Evolutionary conservation across 2,888 invertebrate genomes (phyloP).

Genomic region (Chamaedrilus cognettii): DNA sequence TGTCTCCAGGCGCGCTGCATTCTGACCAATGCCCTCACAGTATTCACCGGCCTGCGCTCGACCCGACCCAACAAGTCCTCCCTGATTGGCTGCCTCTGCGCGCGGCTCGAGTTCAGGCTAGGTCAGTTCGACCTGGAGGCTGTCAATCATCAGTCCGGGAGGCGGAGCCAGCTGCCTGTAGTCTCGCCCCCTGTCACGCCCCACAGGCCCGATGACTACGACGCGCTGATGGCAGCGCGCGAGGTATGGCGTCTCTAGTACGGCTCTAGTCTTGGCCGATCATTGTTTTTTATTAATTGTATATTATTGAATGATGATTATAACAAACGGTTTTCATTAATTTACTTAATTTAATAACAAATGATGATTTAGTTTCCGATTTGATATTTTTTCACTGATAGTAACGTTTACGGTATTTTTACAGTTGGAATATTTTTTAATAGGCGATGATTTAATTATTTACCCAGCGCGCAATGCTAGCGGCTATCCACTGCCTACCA

Average conservation of each 20-base stretch:
- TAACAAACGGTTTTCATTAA: background rate
- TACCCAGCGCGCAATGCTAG: no score
- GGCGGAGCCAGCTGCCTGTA: no score
- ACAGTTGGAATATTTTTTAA: background rate
- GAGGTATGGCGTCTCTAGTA: background rate
- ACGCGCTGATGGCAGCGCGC: background rate
- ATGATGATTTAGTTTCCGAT: background rate
- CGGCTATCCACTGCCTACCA: no score
- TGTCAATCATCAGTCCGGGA: background rate
- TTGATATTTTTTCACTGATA: background rate
- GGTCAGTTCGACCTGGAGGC: background rate
- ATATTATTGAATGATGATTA: no score
- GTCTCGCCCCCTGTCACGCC: no score
- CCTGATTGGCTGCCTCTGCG: slow-evolving; percentile 45
- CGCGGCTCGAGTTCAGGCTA: slow-evolving; percentile 47
- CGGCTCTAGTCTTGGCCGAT: no score
- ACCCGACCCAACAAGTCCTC: slow-evolving; percentile 48
- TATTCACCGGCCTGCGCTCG: slow-evolving; percentile 45
- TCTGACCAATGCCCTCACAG: slow-evolving; percentile 46
- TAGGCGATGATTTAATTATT: background rate
- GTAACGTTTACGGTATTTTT: background rate
- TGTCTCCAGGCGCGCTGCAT: slow-evolving; percentile 47
- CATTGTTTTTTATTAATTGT: no score
- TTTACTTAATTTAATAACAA: no score
- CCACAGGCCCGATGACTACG: background rate